phyloP scores from a whole-genome alignment of 1,140 invertebrate genomes.

The Zaprionus ornatus region DNA sequence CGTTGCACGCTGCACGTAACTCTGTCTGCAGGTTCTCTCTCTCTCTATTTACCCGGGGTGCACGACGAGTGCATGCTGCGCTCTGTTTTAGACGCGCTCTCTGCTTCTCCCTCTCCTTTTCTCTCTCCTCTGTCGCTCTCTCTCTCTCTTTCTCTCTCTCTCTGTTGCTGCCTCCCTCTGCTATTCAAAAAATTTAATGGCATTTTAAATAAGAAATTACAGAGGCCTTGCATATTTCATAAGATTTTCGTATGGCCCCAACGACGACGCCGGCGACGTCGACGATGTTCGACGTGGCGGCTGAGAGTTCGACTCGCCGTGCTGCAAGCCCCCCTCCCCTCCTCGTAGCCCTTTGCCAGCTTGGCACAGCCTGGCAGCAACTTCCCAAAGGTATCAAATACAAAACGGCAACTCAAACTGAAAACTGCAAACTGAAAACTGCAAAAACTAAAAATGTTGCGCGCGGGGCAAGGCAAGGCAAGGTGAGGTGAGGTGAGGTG shows the following conservation, averaged over 20 bases:
- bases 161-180: slow-evolving; percentile 50
- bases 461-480: background rate
- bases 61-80: slow-evolving; percentile 70
- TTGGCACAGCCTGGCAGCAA: slow-evolving; percentile 3
- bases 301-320: slow-evolving; percentile 60
- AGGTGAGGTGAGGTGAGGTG: background rate
- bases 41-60: slow-evolving; percentile 74
- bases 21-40: slow-evolving; percentile 44
- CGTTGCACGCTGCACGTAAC: slow-evolving; percentile 15
- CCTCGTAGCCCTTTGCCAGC: background rate
- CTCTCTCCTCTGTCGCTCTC: slow-evolving; percentile 12
- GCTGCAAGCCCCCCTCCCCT: background rate
- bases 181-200: slow-evolving; percentile 84
- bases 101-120: slow-evolving; percentile 2
- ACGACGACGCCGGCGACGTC: background rate
- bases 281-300: slow-evolving; percentile 63
- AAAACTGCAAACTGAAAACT: slow-evolving; percentile 32
- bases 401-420: slow-evolving; percentile 55
- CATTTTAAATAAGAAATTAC: slow-evolving; percentile 84
- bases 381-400: slow-evolving; percentile 80
- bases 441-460: slow-evolving; percentile 45
- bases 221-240: slow-evolving; percentile 82
- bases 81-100: slow-evolving; percentile 66
- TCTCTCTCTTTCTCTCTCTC: slow-evolving; percentile 12
- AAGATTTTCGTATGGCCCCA: slow-evolving; percentile 71